Percentiles rank a stretch among this genome's conserved stretches.
Conservation (phyloP, 2,797 vertebrate genomes). For the Manis pentadactyla region DNA sequence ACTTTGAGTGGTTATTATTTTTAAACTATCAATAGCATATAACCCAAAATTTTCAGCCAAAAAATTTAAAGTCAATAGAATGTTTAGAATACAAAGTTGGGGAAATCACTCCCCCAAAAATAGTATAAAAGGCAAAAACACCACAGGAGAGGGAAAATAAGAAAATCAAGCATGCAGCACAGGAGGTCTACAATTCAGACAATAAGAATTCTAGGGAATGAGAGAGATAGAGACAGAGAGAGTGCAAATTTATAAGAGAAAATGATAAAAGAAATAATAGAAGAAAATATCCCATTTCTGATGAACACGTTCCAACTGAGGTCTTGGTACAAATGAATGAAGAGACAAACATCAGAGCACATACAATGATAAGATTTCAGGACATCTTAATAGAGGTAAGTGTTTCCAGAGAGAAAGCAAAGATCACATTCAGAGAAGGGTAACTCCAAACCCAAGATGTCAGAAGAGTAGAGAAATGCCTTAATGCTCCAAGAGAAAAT, state of each 20-base stretch:
- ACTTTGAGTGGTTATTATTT: not conserved
- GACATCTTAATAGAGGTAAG: constrained; percentile 11
- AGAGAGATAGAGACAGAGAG: not conserved
- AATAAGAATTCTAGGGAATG: not conserved
- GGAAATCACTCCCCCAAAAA: not conserved
- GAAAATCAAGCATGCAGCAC: not conserved
- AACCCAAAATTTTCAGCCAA: not conserved
- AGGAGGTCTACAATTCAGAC: not conserved
- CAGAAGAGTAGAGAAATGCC: not conserved
- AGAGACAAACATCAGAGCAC: not conserved
- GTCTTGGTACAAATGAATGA: not conserved
- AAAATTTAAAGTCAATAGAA: not conserved
- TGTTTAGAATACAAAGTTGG: not conserved
- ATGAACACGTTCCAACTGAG: not conserved
- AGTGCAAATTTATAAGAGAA: not conserved
- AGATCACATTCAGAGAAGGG: not conserved
- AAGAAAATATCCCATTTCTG: not conserved
- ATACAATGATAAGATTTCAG: not conserved
- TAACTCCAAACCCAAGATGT: not conserved
- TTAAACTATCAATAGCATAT: constrained; percentile 16
- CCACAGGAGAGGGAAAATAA: not conserved
- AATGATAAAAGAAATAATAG: not conserved
- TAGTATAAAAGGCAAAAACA: not conserved
- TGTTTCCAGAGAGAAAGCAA: not conserved
- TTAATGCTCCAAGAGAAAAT: not conserved